Conservation (phyloP, 1,140 invertebrate species). For the Drosophila watanabei region DNA sequence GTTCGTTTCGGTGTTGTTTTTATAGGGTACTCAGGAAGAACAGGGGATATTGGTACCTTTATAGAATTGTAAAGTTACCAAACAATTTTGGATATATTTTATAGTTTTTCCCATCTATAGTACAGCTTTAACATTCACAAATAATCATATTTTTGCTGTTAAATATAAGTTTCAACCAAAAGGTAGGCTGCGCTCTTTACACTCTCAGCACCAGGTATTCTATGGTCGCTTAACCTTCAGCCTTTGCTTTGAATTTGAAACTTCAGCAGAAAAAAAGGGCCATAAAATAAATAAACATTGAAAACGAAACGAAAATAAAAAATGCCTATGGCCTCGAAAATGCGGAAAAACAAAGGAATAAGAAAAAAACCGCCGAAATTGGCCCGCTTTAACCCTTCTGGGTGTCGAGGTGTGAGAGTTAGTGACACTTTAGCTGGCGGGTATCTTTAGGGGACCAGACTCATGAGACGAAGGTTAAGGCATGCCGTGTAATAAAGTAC, state of each 20-base stretch:
- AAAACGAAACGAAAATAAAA: constrained; percentile 52
- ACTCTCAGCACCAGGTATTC: neutral
- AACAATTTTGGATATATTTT: neutral
- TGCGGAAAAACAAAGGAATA: constrained; percentile 9
- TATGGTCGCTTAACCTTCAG: neutral
- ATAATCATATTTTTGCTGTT: neutral
- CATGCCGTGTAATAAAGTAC: neutral
- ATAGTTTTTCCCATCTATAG: neutral
- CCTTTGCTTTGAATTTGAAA: constrained; percentile 20
- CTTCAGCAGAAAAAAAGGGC: constrained; percentile 53
- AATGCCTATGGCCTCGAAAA: constrained; percentile 23
- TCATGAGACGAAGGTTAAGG: constrained; percentile 1
- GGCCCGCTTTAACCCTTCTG: constrained; percentile 40
- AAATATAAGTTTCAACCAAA: too few relatives aligned
- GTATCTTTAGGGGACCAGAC: neutral
- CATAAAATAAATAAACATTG: constrained; percentile 70
- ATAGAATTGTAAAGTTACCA: neutral
- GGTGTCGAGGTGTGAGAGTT: constrained; percentile 42
- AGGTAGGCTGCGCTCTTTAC: neutral
- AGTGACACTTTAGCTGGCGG: constrained; percentile 35
- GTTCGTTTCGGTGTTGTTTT: constrained; percentile 9
- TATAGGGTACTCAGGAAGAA: neutral
- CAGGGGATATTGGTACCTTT: neutral
- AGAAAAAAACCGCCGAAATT: constrained; percentile 4
- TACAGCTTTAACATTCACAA: neutral